A percentile compares a stretch with the other conserved stretches of the same genome.
phyloP scores from a whole-genome alignment of 1,140 invertebrate genomes.

The Lepidotrigona ventralis region DNA sequence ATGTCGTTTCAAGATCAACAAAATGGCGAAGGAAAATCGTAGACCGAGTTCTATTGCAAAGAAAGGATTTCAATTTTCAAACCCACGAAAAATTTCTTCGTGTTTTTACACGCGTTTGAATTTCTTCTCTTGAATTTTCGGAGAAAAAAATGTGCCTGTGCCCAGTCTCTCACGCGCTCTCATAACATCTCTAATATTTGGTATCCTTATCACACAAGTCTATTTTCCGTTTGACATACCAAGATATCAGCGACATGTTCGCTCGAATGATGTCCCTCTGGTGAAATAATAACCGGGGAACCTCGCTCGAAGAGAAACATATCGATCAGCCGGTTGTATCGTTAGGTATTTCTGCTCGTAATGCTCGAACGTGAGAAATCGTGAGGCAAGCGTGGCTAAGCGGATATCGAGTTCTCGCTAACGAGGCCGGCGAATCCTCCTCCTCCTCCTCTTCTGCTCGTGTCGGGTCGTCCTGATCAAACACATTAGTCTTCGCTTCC shows the following conservation, averaged over 20 bases:
- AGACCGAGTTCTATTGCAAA: too few species aligned
- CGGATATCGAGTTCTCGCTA: constrained; percentile 62
- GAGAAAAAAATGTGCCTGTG: too few species aligned
- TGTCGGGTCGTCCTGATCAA: constrained; percentile 62
- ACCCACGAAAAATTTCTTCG: too few species aligned
- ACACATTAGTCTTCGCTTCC: constrained; percentile 67
- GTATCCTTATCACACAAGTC: background rate
- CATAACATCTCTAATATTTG: too few species aligned
- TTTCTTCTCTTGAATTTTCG: too few species aligned
- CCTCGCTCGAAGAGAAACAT: background rate
- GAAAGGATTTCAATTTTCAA: too few species aligned
- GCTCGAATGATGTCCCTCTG: background rate
- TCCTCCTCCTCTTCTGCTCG: background rate
- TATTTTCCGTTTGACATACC: background rate
- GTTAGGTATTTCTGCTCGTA: constrained; percentile 24
- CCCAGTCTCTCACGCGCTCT: too few species aligned
- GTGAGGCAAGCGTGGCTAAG: constrained; percentile 42
- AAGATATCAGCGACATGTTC: background rate
- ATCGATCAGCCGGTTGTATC: background rate
- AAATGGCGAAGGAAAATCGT: too few species aligned
- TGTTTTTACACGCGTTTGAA: too few species aligned
- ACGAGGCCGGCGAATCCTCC: constrained; percentile 37
- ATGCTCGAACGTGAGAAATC: constrained; percentile 31
- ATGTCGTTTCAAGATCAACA: too few species aligned
- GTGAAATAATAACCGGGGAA: background rate